A percentile compares a stretch with the other conserved stretches of the same genome.
Evolutionary conservation across 2,113 vertebrate species (phyloP).

Genomic region (Pungitius pungitius): DNA sequence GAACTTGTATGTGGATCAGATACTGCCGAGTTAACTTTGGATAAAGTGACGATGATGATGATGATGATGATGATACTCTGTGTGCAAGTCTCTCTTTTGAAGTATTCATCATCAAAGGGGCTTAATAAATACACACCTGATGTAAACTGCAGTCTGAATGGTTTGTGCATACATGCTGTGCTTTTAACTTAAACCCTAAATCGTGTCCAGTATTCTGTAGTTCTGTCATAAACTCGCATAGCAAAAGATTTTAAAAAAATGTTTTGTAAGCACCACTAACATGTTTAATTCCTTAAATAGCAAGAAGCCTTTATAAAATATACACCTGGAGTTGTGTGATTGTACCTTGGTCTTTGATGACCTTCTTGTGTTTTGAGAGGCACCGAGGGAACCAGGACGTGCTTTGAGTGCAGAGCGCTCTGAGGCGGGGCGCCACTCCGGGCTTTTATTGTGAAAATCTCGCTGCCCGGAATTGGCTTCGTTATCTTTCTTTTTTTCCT

Average conservation of each 20-base stretch:
- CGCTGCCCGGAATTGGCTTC: neutral
- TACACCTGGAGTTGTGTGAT: too few relatives aligned
- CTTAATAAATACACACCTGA: slow-evolving; percentile 44
- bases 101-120: neutral
- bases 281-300: too few relatives aligned
- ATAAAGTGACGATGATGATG: slow-evolving; percentile 53
- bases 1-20: slow-evolving; percentile 12
- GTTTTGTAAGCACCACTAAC: too few relatives aligned
- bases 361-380: too few relatives aligned
- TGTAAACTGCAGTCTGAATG: neutral
- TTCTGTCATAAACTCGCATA: too few relatives aligned
- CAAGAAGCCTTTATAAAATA: too few relatives aligned
- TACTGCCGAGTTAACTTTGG: slow-evolving; percentile 17
- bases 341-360: too few relatives aligned
- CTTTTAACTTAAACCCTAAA: neutral
- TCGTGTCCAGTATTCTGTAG: neutral
- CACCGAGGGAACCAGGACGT: neutral
- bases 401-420: accelerated
- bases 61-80: neutral
- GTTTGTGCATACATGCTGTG: neutral
- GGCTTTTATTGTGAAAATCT: neutral
- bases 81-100: neutral
- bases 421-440: too few relatives aligned
- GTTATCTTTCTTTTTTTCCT: neutral
- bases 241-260: too few relatives aligned